Conservation (phyloP, 2,797 vertebrate species). For the Crenichthys baileyi region DNA sequence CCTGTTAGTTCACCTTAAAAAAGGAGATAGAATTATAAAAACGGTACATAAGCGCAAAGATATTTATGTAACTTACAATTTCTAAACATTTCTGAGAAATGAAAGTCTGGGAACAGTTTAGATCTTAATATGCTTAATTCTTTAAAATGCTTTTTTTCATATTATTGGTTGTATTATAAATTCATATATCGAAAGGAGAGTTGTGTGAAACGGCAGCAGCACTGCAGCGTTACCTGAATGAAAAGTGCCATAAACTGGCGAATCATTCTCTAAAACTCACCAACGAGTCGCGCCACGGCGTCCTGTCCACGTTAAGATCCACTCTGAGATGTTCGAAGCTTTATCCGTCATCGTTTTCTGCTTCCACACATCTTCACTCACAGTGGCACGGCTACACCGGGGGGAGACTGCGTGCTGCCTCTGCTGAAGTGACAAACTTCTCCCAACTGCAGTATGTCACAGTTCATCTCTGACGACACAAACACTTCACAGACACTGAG, state of each 20-base stretch:
- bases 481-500: neutral
- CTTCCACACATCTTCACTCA: neutral
- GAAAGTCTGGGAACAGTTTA: neutral
- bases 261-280: constrained; percentile 21
- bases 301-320: neutral
- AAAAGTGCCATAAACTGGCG: neutral
- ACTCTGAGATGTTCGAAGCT: neutral
- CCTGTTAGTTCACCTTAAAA: constrained; percentile 17
- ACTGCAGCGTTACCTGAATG: neutral
- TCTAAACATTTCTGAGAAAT: neutral
- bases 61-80: neutral
- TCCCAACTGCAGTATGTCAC: constrained; percentile 2
- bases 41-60: neutral
- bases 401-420: constrained; percentile 22
- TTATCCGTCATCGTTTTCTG: neutral
- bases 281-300: constrained; percentile 9
- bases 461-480: constrained; percentile 4
- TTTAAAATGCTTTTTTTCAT: neutral
- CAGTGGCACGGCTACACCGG: neutral
- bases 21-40: neutral
- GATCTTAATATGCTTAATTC: neutral
- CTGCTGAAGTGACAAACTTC: constrained; percentile 1
- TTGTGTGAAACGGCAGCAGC: neutral
- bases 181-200: neutral
- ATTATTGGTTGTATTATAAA: neutral